Evolutionary conservation across 1,140 invertebrate genomes (phyloP).

Genomic region (Agrilus planipennis): DNA sequence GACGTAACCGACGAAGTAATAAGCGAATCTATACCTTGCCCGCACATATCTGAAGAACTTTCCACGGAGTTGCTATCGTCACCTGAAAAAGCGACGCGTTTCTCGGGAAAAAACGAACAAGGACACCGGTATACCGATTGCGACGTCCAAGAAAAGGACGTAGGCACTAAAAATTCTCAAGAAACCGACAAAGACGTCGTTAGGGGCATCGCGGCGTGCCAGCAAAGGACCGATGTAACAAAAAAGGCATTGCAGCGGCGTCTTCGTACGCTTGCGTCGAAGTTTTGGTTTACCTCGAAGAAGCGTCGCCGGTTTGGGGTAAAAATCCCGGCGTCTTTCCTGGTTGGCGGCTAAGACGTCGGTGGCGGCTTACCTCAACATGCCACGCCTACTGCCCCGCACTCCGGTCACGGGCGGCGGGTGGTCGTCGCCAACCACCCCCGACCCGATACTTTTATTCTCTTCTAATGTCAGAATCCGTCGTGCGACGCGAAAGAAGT

Average conservation of each 20-base stretch:
- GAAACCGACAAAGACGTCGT: conserved; percentile 3
- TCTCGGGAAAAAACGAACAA: background rate
- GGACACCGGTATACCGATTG: conserved; percentile 2
- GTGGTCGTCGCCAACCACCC: too few species aligned
- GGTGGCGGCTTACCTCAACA: conserved; percentile 36
- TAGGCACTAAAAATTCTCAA: conserved; percentile 9
- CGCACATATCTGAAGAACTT: too few species aligned
- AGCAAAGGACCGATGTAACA: conserved; percentile 7
- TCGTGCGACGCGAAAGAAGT: conserved; percentile 32
- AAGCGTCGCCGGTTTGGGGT: conserved; percentile 36
- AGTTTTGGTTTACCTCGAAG: conserved; percentile 36
- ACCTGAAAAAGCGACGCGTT: conserved; percentile 3
- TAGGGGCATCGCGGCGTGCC: background rate
- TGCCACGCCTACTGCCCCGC: conserved; percentile 30
- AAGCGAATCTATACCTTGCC: too few species aligned
- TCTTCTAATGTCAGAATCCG: conserved; percentile 35
- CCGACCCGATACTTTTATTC: conserved; percentile 33
- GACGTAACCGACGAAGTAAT: too few species aligned
- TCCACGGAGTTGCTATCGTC: conserved; percentile 4
- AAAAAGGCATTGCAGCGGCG: conserved; percentile 34
- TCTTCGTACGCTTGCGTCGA: conserved; percentile 31
- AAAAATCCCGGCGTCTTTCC: conserved; percentile 37
- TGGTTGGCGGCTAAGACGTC: conserved; percentile 35
- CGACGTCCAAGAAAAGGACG: conserved; percentile 6
- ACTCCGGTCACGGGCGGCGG: conserved; percentile 18